Conservation (phyloP, 2,797 vertebrate species). For the Acanthis flammea region DNA sequence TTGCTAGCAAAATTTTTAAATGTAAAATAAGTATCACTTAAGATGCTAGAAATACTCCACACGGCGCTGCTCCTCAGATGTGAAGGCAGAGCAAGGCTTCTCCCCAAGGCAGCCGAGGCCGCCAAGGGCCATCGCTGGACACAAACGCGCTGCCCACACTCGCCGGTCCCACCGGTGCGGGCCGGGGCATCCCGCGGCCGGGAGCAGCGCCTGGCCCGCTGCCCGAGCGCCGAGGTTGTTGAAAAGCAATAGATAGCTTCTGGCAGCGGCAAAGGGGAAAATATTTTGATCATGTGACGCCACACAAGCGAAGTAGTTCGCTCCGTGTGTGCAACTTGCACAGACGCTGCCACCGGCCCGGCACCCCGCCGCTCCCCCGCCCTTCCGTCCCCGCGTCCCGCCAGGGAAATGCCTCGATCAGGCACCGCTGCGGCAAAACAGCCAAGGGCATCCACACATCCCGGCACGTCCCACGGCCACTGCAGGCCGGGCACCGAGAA, state of each 20-base stretch:
- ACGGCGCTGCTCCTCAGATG: accelerated
- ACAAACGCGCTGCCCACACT: neutral
- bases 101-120: accelerated
- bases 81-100: neutral
- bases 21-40: accelerated
- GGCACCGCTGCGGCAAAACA: neutral
- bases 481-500: neutral
- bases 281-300: constrained; percentile 80
- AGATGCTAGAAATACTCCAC: accelerated
- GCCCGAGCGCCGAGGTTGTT: constrained; percentile 75
- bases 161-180: neutral
- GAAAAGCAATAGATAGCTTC: constrained; percentile 80
- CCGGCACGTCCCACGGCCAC: neutral
- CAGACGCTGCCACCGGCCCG: constrained; percentile 1
- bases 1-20: neutral
- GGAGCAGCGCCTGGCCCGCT: constrained; percentile 69
- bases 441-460: neutral
- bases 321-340: constrained; percentile 48
- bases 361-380: neutral
- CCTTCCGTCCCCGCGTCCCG: neutral
- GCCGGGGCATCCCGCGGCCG: neutral
- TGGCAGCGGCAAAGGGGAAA: constrained; percentile 75
- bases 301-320: constrained; percentile 47
- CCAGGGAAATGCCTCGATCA: neutral
- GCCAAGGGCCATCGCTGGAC: accelerated